Evolutionary conservation across 2,113 vertebrate species (phyloP), one percentile per base, ranked within the genome.

Genomic region (Calypte anna): DNA sequence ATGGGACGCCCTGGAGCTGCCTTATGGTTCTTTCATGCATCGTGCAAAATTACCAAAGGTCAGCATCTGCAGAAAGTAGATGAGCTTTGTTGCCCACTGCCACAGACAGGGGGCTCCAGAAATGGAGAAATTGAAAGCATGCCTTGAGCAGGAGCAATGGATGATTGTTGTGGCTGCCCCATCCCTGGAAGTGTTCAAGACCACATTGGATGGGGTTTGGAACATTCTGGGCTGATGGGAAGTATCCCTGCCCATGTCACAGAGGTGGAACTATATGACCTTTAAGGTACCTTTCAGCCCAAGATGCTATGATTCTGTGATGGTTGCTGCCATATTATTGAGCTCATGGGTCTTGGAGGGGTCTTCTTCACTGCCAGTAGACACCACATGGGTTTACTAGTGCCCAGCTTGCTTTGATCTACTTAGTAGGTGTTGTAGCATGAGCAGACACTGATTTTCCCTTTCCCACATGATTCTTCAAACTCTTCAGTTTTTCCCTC

Each of bases 1-100:
- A 80, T n/a, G 46, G 12, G 50, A 40, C 44, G 59, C 7, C 25
- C 44, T 2, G 1, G 55, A 80, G 57, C 4, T 59, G 53, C n/a
- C 9, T 36, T 9, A 4, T 30, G 28, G 27, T n/a, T 66, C 40
- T 83, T 79, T 53, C 0, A 0, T 59, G 19, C 8, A 10, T 38
- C 1, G 0, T 18, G 7, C 0, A 28, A n/a, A 89, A 55, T 13
- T 51, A 31, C 10, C 12, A 5, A 5, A 77, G 68, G 15, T 10
- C 13, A 21, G 27, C 3, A 31, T 31, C 28, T 61, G 13, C 44
- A 18, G 15, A 11, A 63, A 51, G n/a, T 30, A 19, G 28, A 51
- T 51, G 19, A 48, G 20, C 21, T 70, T 21, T 30, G n/a, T n/a
- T 2, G 0, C 4, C 48, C 20, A 6, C 33, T 75, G n/a, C 24